Conservation (phyloP, 2,797 vertebrate species). For the Rhinophrynus dorsalis region DNA sequence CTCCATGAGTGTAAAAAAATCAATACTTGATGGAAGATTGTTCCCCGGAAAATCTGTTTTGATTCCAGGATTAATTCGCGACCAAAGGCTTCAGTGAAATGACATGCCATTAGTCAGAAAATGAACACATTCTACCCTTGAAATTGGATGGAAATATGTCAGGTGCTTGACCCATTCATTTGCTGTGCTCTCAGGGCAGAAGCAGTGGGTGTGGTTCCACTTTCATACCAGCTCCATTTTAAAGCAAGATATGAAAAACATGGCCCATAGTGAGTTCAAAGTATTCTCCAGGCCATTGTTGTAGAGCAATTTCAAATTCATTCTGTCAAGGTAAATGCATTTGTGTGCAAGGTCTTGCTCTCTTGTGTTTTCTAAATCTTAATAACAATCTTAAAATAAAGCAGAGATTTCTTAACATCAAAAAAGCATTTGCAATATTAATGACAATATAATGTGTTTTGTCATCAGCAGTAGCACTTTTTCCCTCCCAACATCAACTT, state of each 20-base stretch:
- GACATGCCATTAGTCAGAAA: conserved; percentile 99
- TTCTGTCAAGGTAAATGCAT: conserved; percentile 87
- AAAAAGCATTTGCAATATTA: conserved; percentile 84
- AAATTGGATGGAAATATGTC: conserved; percentile 99
- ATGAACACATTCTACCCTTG: conserved; percentile 99
- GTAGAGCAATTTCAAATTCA: conserved; percentile 88
- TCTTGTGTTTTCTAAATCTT: conserved; percentile 88
- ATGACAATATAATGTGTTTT: conserved; percentile 84
- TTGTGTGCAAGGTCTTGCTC: conserved; percentile 76
- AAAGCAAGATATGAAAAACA: conserved; percentile 60
- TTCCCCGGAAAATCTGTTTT: conserved; percentile 99
- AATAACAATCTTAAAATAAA: conserved; percentile 88
- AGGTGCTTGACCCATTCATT: conserved; percentile 94
- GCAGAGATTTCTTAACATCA: conserved; percentile 64
- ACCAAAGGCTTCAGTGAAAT: conserved; percentile 98
- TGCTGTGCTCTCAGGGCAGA: conserved; percentile 83
- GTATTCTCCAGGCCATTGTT: conserved; percentile 91
- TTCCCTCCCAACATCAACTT: conserved; percentile 33
- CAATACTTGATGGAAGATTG: conserved; percentile 99
- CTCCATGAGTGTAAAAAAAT: conserved; percentile 99
- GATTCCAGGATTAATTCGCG: conserved; percentile 99
- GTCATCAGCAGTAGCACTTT: conserved; percentile 72
- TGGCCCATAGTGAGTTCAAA: conserved; percentile 80
- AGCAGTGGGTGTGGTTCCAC: conserved; percentile 85
- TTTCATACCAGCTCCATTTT: conserved; percentile 80